Conservation (phyloP, 2,113 vertebrate genomes). For the Erythrocercus mccallii region DNA sequence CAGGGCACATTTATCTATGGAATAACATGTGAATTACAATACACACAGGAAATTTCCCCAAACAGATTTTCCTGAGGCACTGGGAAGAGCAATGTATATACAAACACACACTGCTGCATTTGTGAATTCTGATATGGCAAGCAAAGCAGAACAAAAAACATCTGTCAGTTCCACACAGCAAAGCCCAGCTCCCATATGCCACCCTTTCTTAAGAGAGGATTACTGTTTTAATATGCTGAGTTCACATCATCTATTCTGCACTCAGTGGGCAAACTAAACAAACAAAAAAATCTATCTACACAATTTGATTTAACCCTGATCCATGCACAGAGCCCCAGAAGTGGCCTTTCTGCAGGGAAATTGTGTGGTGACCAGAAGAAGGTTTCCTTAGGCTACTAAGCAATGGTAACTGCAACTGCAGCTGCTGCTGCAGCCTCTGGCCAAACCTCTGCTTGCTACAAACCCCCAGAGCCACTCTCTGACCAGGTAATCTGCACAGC, state of each 20-base stretch:
- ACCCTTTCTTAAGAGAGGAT: not conserved
- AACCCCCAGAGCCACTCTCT: not conserved
- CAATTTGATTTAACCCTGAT: not conserved
- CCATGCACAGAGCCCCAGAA: not conserved
- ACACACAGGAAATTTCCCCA: not conserved
- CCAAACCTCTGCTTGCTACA: not conserved
- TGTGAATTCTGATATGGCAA: not conserved
- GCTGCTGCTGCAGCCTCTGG: not conserved
- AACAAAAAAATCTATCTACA: not conserved
- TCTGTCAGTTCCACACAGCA: conserved; percentile 14
- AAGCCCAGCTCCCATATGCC: conserved; percentile 17
- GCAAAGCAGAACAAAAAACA: conserved; percentile 42
- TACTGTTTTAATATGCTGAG: not conserved
- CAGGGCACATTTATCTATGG: not conserved
- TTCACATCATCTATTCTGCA: not conserved
- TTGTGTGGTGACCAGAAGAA: not conserved
- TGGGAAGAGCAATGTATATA: not conserved
- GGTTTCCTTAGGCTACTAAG: not conserved
- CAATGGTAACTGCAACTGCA: not conserved
- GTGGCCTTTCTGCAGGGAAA: not conserved
- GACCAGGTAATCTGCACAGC: not conserved
- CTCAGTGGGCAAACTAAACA: not conserved
- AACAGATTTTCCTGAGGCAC: not conserved
- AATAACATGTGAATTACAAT: not conserved
- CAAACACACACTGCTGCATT: not conserved